These are phyloP conservation scores for Danaus plexippus DNA, from an alignment of 1,140 invertebrate genomes.

Conservation along the genomic window DNA sequence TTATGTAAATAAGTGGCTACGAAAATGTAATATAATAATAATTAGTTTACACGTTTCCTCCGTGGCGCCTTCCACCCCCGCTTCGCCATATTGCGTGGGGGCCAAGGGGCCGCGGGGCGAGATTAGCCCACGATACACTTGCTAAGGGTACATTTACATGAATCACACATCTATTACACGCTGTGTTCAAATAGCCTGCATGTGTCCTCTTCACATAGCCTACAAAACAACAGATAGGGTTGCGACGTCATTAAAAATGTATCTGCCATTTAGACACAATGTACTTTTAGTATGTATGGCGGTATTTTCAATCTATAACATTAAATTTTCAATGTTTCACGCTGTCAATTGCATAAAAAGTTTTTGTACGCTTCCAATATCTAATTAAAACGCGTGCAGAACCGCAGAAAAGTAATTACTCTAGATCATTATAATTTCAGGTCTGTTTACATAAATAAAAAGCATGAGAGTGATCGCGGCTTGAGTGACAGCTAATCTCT, in stretches of 20 bases:
- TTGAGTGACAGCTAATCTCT: slow-evolving; percentile 50
- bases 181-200: slow-evolving; percentile 56
- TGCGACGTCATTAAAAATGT: slow-evolving; percentile 36
- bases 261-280: slow-evolving; percentile 12
- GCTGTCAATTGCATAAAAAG: too few relatives aligned
- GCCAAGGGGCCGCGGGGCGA: slow-evolving; percentile 28
- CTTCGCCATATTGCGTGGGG: slow-evolving; percentile 49
- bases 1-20: slow-evolving; percentile 71
- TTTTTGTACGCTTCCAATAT: too few relatives aligned
- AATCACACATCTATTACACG: slow-evolving; percentile 65
- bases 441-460: slow-evolving; percentile 25
- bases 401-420: too few relatives aligned
- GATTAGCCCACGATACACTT: slow-evolving; percentile 61
- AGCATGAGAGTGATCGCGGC: slow-evolving; percentile 22
- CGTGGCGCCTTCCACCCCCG: slow-evolving; percentile 33
- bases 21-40: slow-evolving; percentile 62
- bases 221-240: slow-evolving; percentile 54
- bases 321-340: too few relatives aligned
- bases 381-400: neutral
- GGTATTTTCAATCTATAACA: too few relatives aligned
- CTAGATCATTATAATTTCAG: slow-evolving; percentile 13
- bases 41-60: slow-evolving; percentile 71
- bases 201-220: slow-evolving; percentile 66
- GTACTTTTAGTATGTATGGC: neutral
- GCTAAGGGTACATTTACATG: slow-evolving; percentile 69